A percentile compares a stretch with the other conserved stretches of the same genome.
phyloP scores from a whole-genome alignment of 2,113 vertebrate genomes.

The Cavia porcellus region DNA sequence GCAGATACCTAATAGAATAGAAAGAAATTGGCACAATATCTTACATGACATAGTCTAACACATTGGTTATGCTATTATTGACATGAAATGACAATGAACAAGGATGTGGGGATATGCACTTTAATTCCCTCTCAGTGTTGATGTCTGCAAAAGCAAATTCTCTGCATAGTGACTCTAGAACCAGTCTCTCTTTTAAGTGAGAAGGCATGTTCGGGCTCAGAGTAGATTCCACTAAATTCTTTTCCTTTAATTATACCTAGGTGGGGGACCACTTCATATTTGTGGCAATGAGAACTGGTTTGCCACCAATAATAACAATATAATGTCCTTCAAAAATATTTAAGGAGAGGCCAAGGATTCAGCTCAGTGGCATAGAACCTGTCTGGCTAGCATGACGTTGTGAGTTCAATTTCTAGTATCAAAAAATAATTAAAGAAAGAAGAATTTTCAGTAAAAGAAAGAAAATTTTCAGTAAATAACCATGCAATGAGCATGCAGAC shows the following conservation, averaged over 20 bases:
- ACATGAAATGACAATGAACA: background rate
- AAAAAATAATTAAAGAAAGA: no score
- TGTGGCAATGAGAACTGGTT: background rate
- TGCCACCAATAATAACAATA: no score
- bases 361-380: no score
- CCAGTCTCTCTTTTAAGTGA: background rate
- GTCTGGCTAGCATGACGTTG: no score
- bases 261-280: background rate
- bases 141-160: background rate
- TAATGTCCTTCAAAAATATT: no score
- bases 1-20: background rate
- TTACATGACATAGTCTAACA: background rate
- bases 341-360: no score
- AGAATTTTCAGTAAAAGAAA: no score
- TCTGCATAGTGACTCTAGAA: background rate
- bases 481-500: background rate
- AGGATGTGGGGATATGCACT: background rate
- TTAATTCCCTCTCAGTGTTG: background rate
- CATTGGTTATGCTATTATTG: background rate
- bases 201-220: background rate
- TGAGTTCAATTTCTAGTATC: no score
- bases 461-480: no score
- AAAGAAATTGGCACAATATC: background rate
- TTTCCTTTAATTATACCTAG: background rate
- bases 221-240: background rate